Base-by-base conservation (phyloP, 2,888 invertebrate genomes). In the Lottia scabra region DNA sequence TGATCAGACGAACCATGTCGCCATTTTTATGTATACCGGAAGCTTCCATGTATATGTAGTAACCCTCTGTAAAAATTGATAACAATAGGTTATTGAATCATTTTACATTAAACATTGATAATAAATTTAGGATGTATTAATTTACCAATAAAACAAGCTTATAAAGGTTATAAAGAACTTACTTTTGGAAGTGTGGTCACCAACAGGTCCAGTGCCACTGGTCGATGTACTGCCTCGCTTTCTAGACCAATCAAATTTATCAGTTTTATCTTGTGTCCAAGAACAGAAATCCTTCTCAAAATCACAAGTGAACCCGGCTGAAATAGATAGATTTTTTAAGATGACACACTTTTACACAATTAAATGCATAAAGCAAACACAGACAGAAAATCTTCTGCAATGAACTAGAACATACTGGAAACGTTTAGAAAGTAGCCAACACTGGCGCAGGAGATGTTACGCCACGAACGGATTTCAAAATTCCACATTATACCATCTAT, bases 1-100 rank as follows among this genome's bases (percentile, higher is more conserved):
- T 92, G 27, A 92, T 88, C 15, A 93, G 89, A 73, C 91, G 87
- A 0, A 92, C 92, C 68, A 88, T 88, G 80, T 92, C 92, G 0
- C 92, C 92, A 1, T 92, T 91, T 76, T 91, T 83, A 66, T 92
- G 87, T 78, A n/a, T n/a, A n/a, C 90, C 91, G 19, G 66, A 67
- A 10, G 88, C 82, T 74, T 88, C 87, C 48, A 87, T 85, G 74
- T 79, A 88, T 72, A 86, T 78, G 76, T 88, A 88, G 68, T 81
- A 81, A 15, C 83, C 84, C 74, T 75, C 75, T 78, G 70, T 15
- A 44, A 38, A 66, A 38, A 38, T 2, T 38, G 38, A 38, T 38
- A 10, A 38, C 10, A 8, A 38, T 38, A 30, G n/a, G n/a, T n/a
- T n/a, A n/a, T n/a, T n/a, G n/a, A n/a, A n/a, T n/a, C n/a, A n/a